These are phyloP conservation scores for Empidonax traillii DNA, from an alignment of 2,113 vertebrate species.

Conservation along the genomic window DNA sequence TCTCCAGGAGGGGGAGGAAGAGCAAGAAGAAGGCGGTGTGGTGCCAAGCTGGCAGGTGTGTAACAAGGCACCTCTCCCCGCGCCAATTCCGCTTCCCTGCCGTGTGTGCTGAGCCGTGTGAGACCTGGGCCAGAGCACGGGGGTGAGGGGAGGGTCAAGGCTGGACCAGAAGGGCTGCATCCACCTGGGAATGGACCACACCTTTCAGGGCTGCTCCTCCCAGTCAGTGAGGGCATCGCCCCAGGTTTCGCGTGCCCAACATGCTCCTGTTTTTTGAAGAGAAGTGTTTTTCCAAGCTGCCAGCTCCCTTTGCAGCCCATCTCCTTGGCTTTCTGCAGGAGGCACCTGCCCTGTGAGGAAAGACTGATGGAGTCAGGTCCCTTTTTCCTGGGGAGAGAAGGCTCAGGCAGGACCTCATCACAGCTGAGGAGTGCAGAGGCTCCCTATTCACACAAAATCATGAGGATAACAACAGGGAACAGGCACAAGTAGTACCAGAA, in stretches of 20 bases:
- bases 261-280: rapidly evolving
- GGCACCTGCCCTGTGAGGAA: neutral
- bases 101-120: rapidly evolving
- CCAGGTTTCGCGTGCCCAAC: neutral
- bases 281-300: rapidly evolving
- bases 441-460: neutral
- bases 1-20: neutral
- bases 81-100: neutral
- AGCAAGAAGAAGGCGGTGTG: rapidly evolving
- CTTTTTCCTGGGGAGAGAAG: neutral
- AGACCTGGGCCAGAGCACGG: rapidly evolving
- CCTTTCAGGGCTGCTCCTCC: neutral
- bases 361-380: rapidly evolving
- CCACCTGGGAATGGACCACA: neutral
- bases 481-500: neutral
- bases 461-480: neutral
- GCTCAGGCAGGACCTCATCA: neutral
- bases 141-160: neutral
- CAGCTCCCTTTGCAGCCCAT: neutral
- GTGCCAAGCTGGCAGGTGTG: constrained; percentile 18
- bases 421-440: too few species aligned
- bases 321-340: neutral
- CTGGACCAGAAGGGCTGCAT: neutral
- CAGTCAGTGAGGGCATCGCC: rapidly evolving
- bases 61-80: neutral